These are phyloP conservation scores for Actinostola sp. DNA, from an alignment of 92 coral and sea anemone genomes.

Conservation along the genomic window DNA sequence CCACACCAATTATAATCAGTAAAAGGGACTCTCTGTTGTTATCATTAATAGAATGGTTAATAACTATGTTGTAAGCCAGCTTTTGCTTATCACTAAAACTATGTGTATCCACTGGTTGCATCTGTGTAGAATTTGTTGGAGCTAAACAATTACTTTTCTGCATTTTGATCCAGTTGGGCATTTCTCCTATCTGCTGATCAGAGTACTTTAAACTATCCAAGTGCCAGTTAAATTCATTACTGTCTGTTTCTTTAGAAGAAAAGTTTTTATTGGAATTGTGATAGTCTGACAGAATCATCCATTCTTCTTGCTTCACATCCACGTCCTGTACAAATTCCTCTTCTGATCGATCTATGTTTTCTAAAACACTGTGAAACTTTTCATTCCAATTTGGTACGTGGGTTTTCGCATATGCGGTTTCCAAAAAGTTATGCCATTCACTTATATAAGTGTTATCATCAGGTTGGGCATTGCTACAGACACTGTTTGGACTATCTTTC, in stretches of 20 bases:
- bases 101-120: background rate
- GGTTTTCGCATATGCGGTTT: slow-evolving; percentile 49
- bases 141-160: slow-evolving; percentile 15
- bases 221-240: slow-evolving; percentile 32
- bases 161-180: slow-evolving; percentile 59
- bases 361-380: slow-evolving; percentile 36
- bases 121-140: background rate
- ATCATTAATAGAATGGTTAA: slow-evolving; percentile 28
- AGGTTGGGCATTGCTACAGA: slow-evolving; percentile 40
- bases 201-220: slow-evolving; percentile 36
- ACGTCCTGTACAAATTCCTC: slow-evolving; percentile 14
- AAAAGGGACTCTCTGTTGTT: slow-evolving; percentile 18
- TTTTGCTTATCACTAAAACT: slow-evolving; percentile 37
- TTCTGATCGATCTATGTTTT: slow-evolving; percentile 9
- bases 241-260: background rate
- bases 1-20: slow-evolving; percentile 47
- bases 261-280: slow-evolving; percentile 25
- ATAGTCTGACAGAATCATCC: slow-evolving; percentile 72
- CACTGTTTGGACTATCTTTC: slow-evolving; percentile 53
- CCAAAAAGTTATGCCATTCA: slow-evolving; percentile 62
- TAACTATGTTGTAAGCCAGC: slow-evolving; percentile 36
- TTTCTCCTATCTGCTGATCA: slow-evolving; percentile 44
- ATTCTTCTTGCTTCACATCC: slow-evolving; percentile 50
- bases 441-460: slow-evolving; percentile 26
- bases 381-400: slow-evolving; percentile 64